Percentiles rank a stretch among this genome's conserved stretches.
These are phyloP conservation scores for Xestoiulus laeticollis DNA, from an alignment of 2,888 invertebrate genomes.

Conservation along the genomic window DNA sequence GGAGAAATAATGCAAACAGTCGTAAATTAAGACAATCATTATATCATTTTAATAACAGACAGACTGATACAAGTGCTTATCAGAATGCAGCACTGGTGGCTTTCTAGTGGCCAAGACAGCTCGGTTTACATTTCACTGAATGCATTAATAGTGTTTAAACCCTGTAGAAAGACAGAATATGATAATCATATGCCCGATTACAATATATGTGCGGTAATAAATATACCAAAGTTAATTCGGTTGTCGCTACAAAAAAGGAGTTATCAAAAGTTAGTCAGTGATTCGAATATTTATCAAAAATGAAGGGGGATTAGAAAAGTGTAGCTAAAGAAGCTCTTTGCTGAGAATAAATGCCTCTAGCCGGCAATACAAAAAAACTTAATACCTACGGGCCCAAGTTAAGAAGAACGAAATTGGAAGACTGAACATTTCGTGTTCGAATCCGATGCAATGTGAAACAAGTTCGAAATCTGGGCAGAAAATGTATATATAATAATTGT, in stretches of 20 bases:
- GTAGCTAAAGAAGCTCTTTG: background rate
- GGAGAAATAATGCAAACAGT: background rate
- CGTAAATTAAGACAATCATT: constrained; percentile 15
- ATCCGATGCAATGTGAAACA: constrained; percentile 7
- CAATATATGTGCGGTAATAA: background rate
- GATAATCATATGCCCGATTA: constrained; percentile 12
- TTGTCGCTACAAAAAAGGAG: background rate
- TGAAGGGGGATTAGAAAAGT: background rate
- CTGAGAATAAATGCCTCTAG: background rate
- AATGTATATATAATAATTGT: constrained; percentile 7
- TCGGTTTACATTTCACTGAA: constrained; percentile 15
- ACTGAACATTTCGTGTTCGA: background rate
- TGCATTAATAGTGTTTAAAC: constrained; percentile 11
- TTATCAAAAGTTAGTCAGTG: background rate
- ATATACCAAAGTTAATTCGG: background rate
- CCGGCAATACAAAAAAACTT: background rate
- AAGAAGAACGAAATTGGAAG: background rate
- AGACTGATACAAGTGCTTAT: background rate
- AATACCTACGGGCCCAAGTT: constrained; percentile 24
- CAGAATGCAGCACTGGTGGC: constrained; percentile 20
- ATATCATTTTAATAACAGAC: constrained; percentile 26
- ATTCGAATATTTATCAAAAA: background rate
- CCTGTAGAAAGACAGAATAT: constrained; percentile 26
- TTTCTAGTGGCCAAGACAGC: constrained; percentile 9
- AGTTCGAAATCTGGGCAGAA: constrained; percentile 26